Conservation (phyloP, 2,888 invertebrate species). For the Harpalus rubripes region DNA sequence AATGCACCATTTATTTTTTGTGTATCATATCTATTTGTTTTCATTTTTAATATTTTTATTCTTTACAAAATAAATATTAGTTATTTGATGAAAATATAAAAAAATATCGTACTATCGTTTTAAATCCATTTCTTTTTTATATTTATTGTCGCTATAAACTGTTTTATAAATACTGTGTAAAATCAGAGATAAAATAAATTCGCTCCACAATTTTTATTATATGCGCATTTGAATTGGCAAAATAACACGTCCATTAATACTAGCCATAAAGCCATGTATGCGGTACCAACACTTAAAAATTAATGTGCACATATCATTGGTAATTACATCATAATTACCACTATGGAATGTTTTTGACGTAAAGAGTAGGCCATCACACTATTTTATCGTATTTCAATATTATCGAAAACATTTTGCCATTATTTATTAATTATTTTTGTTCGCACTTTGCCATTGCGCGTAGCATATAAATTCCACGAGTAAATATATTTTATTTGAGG, state of each 20-base stretch:
- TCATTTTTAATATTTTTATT: too few relatives aligned
- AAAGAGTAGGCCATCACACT: constrained; percentile 5
- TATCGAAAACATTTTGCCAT: constrained; percentile 24
- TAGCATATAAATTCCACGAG: constrained; percentile 41
- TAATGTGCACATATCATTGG: neutral
- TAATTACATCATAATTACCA: constrained; percentile 10
- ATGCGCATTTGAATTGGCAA: constrained; percentile 4
- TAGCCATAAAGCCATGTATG: constrained; percentile 6
- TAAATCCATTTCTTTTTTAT: neutral
- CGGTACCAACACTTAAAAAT: constrained; percentile 32
- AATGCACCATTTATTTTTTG: too few relatives aligned
- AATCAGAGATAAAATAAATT: neutral
- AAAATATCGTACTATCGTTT: neutral
- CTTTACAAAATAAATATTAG: too few relatives aligned
- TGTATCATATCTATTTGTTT: too few relatives aligned
- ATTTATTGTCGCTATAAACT: neutral
- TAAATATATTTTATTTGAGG: constrained; percentile 54
- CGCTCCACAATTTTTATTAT: constrained; percentile 10
- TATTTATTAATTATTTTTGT: constrained; percentile 54
- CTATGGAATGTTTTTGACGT: constrained; percentile 11
- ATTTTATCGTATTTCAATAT: constrained; percentile 34
- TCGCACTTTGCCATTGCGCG: neutral
- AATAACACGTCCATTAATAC: neutral
- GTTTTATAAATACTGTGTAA: neutral
- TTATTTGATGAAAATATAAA: too few relatives aligned